A percentile compares a stretch with the other conserved stretches of the same genome.
Evolutionary conservation across 2,797 vertebrate species (phyloP).

Genomic region (Pseudochirops cupreus): DNA sequence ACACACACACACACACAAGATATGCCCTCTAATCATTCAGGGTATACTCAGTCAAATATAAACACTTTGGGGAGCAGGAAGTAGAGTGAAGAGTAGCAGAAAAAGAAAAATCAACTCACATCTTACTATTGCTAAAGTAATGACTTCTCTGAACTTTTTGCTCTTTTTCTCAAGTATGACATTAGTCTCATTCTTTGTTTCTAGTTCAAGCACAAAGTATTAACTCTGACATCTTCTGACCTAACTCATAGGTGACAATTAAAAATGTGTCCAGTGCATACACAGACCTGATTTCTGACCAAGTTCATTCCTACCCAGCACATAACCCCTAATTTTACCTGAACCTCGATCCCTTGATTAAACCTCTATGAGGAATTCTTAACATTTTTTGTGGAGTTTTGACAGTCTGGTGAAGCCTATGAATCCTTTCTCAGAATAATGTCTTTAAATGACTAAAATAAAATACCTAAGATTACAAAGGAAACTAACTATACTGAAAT

Average conservation of each 20-base stretch:
- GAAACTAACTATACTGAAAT: no score
- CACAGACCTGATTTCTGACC: neutral
- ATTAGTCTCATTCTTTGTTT: neutral
- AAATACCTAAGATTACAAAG: neutral
- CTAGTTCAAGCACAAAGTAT: neutral
- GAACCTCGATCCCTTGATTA: neutral
- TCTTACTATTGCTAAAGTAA: neutral
- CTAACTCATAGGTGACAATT: neutral
- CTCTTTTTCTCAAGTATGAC: neutral
- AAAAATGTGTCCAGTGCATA: neutral
- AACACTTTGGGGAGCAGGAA: neutral
- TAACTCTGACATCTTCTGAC: neutral
- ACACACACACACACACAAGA: no score
- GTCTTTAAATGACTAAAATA: neutral
- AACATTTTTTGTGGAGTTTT: neutral
- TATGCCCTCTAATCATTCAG: neutral
- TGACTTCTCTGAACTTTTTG: neutral
- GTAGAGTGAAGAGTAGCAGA: neutral
- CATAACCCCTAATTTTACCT: neutral
- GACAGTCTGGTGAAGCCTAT: neutral
- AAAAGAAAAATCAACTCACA: neutral
- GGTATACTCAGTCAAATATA: neutral
- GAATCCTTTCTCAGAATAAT: neutral
- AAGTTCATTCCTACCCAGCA: neutral
- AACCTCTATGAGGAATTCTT: neutral